Evolutionary conservation across 64 coral and sea anemone genomes (phyloP).

Genomic region (Pocillopora damicornis): DNA sequence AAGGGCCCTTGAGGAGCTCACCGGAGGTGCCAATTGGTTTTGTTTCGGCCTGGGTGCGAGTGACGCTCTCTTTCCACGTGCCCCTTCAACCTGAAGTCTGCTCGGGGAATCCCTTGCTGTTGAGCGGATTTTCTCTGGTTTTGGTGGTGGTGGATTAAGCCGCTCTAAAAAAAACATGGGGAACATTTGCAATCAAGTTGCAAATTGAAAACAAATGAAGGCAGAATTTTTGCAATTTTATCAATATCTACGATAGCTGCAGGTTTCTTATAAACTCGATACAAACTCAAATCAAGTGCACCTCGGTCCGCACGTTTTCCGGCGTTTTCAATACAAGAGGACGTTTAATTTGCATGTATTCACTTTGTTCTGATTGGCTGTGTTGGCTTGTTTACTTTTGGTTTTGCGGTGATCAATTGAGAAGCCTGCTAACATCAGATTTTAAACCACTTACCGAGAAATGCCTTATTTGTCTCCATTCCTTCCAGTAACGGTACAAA

Average conservation of each 20-base stretch:
- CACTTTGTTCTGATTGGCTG: too few species aligned
- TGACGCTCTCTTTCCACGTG: slow-evolving; percentile 73
- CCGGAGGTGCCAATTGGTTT: slow-evolving; percentile 47
- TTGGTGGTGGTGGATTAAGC: slow-evolving; percentile 79
- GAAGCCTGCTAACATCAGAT: not conserved
- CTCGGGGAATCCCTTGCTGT: slow-evolving; percentile 25
- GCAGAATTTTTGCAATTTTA: too few species aligned
- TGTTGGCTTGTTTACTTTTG: too few species aligned
- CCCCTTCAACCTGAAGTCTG: slow-evolving; percentile 43
- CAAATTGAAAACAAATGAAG: too few species aligned
- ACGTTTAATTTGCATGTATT: too few species aligned
- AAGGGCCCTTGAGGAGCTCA: slow-evolving; percentile 3
- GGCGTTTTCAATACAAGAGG: too few species aligned
- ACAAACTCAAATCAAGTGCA: too few species aligned
- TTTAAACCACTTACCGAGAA: slow-evolving; percentile 48
- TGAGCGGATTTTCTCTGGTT: slow-evolving; percentile 50
- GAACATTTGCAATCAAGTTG: not conserved
- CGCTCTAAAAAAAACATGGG: slow-evolving; percentile 38
- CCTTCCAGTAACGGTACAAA: slow-evolving; percentile 79
- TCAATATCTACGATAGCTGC: too few species aligned
- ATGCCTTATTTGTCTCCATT: slow-evolving; percentile 61
- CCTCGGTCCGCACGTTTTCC: too few species aligned
- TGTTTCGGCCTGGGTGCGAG: slow-evolving; percentile 64
- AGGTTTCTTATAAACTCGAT: too few species aligned
- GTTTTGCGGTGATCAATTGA: too few species aligned